A percentile compares a stretch with the other conserved stretches of the same genome.
Evolutionary conservation across 2,888 invertebrate species (phyloP).

Genomic region (Brachyptera putata): DNA sequence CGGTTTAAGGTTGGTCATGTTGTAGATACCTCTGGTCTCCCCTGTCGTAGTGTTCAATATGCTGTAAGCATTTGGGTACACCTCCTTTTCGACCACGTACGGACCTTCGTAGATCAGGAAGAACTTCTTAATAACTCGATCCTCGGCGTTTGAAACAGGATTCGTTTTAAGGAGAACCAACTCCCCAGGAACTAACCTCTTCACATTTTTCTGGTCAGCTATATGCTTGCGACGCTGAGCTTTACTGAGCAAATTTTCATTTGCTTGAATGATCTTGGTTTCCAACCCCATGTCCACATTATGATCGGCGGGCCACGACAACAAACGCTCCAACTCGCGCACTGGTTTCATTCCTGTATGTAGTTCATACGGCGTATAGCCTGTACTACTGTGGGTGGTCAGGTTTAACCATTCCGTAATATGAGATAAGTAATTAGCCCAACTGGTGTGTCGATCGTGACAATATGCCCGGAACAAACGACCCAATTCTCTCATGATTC

Average conservation of each 20-base stretch:
- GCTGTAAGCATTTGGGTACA: not conserved
- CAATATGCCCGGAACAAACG: conserved; percentile 32
- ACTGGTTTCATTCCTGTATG: conserved; percentile 19
- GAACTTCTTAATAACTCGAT: not conserved
- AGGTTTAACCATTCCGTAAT: conserved; percentile 30
- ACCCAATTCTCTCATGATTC: conserved; percentile 22
- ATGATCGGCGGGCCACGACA: no score
- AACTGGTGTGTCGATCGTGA: conserved; percentile 31
- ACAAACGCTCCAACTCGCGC: no score
- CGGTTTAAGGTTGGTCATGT: not conserved
- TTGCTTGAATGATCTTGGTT: no score
- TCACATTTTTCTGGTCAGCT: not conserved
- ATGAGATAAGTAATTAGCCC: conserved; percentile 4
- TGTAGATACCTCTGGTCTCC: not conserved
- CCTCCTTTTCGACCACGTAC: not conserved
- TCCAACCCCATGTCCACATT: no score
- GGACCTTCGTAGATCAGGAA: not conserved
- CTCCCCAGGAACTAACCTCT: not conserved
- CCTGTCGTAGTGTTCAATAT: not conserved
- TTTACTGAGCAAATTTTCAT: not conserved
- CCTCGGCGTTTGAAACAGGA: not conserved
- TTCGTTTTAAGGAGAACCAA: not conserved
- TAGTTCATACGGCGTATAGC: conserved; percentile 25
- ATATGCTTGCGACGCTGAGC: not conserved
- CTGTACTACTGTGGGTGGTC: conserved; percentile 30